Evolutionary conservation across 2,797 vertebrate species (phyloP).

Genomic region (Acanthornis magna): DNA sequence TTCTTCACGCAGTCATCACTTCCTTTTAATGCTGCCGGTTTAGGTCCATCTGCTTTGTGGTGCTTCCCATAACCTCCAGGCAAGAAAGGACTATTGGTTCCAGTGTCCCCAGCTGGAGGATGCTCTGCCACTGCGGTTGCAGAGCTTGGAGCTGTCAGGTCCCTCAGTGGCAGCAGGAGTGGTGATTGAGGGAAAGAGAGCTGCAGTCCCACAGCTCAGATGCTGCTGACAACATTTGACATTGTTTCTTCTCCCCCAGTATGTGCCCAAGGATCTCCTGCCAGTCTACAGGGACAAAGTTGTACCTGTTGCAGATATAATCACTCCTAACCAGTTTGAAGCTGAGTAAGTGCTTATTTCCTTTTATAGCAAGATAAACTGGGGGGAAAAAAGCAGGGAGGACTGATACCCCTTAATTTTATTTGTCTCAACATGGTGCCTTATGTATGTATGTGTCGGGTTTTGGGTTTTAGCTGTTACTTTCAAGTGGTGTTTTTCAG

Average conservation of each 20-base stretch:
- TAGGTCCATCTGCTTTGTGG: neutral
- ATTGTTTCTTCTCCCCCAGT: constrained; percentile 73
- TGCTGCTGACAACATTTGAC: neutral
- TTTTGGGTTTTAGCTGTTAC: neutral
- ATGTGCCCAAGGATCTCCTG: constrained; percentile 93
- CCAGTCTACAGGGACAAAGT: constrained; percentile 95
- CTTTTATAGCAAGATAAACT: neutral
- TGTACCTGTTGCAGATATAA: constrained; percentile 94
- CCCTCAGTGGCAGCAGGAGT: neutral
- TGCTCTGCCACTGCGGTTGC: neutral
- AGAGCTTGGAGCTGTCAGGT: neutral
- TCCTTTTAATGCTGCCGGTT: neutral
- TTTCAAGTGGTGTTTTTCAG: neutral
- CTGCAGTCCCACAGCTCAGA: neutral
- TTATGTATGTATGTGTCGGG: neutral
- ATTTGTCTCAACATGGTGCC: neutral
- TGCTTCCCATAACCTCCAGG: neutral
- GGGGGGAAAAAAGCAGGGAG: neutral
- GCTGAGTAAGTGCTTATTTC: constrained; percentile 88
- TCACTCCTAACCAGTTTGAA: constrained; percentile 98
- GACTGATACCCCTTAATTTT: neutral
- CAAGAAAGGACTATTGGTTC: neutral
- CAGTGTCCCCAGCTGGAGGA: neutral
- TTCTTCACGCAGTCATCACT: neutral
- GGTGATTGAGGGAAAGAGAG: neutral